A percentile compares a stretch with the other conserved stretches of the same genome.
Conservation (phyloP, 2,888 invertebrate species). For the Catocala nupta region DNA sequence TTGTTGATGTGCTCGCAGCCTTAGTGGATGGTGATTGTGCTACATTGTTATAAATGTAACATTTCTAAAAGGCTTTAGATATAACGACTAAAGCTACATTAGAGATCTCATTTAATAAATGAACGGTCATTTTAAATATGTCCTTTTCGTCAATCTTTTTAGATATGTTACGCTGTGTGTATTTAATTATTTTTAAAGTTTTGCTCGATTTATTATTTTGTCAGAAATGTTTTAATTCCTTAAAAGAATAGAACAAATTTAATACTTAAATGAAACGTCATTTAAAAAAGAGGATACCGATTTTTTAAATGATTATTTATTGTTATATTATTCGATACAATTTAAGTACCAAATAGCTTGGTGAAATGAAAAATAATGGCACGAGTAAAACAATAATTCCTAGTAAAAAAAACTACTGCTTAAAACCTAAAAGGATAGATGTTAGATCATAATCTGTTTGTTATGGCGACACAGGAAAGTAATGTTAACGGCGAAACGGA, state of each 20-base stretch:
- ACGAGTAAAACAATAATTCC: conserved; percentile 31
- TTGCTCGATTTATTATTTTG: conserved; percentile 34
- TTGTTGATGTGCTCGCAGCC: conserved; percentile 57
- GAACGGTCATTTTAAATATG: not conserved
- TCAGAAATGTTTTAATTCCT: no score
- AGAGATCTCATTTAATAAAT: no score
- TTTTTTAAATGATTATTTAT: no score
- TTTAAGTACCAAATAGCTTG: no score
- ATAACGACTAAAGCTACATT: not conserved
- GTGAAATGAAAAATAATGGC: conserved; percentile 8
- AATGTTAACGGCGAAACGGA: conserved; percentile 82
- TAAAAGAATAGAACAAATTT: no score
- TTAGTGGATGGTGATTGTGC: conserved; percentile 74
- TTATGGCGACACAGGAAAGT: conserved; percentile 79
- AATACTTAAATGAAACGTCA: no score
- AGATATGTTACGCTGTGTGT: conserved; percentile 39
- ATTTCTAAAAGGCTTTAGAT: conserved; percentile 46
- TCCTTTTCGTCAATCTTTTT: conserved; percentile 7
- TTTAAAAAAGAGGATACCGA: no score
- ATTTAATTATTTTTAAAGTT: conserved; percentile 27
- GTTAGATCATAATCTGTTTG: conserved; percentile 63
- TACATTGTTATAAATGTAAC: conserved; percentile 46
- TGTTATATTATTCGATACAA: no score
- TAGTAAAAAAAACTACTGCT: conserved; percentile 25
- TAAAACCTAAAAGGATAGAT: conserved; percentile 39